These are phyloP conservation scores for Ancistrus triradiatus DNA, from an alignment of 2,113 vertebrate species.

Conservation along the genomic window DNA sequence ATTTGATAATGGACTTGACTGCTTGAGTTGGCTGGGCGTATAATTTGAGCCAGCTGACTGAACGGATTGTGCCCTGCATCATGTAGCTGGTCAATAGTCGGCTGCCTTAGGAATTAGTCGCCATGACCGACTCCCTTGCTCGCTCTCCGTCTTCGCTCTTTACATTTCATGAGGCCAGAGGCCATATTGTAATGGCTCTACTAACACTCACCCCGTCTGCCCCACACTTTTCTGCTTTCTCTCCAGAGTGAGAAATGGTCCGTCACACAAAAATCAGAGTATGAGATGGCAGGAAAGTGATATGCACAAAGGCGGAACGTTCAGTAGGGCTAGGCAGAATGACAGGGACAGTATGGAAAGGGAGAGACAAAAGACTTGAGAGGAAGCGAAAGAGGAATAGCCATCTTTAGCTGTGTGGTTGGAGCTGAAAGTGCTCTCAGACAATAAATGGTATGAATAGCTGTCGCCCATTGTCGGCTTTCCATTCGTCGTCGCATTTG, in stretches of 20 bases:
- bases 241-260: conserved; percentile 38
- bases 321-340: neutral
- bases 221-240: conserved; percentile 31
- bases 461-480: neutral
- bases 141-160: too few species aligned
- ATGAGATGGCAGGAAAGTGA: conserved; percentile 12
- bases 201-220: conserved; percentile 33
- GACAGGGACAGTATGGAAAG: conserved; percentile 5
- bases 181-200: conserved; percentile 36
- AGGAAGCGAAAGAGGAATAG: conserved; percentile 2
- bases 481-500: neutral
- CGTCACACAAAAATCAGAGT: conserved; percentile 26
- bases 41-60: too few species aligned
- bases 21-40: too few species aligned
- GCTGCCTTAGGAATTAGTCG: too few species aligned
- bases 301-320: neutral
- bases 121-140: neutral
- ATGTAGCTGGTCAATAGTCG: too few species aligned
- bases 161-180: neutral
- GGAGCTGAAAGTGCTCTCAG: conserved; percentile 10
- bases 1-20: too few species aligned
- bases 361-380: neutral
- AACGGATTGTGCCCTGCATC: too few species aligned
- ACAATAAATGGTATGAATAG: too few species aligned
- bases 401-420: conserved; percentile 12